Percentiles rank a stretch among this genome's conserved stretches.
Evolutionary conservation across 2,797 vertebrate species (phyloP).

Genomic region (Onychomys arenicola): DNA sequence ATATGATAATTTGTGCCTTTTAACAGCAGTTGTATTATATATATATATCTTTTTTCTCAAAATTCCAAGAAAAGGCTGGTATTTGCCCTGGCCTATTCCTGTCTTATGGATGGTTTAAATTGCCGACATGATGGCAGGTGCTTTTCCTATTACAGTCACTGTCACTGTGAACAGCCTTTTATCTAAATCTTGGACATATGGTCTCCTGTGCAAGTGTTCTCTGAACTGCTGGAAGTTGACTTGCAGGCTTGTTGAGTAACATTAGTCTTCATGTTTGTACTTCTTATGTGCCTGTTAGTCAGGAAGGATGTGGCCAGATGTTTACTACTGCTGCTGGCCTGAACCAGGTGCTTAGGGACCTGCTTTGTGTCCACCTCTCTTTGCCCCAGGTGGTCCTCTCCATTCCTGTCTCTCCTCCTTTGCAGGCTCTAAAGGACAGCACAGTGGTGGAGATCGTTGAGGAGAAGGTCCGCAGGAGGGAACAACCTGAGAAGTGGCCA

Average conservation of each 20-base stretch:
- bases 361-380: neutral
- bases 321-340: neutral
- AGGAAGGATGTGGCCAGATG: neutral
- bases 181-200: neutral
- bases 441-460: slow-evolving; percentile 97
- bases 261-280: neutral
- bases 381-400: neutral
- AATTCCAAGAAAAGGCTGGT: neutral
- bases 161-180: neutral
- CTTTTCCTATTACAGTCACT: neutral
- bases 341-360: neutral
- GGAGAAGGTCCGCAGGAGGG: slow-evolving; percentile 96
- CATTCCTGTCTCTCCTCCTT: neutral
- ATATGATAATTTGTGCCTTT: neutral
- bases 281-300: neutral
- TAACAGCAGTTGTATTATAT: neutral
- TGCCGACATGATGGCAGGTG: neutral
- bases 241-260: neutral
- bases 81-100: neutral
- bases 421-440: slow-evolving; percentile 96
- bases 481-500: slow-evolving; percentile 97
- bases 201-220: neutral
- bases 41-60: neutral
- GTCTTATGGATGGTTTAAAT: neutral
- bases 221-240: neutral